These are phyloP conservation scores for Chrysotoxum bicinctum DNA, from an alignment of 2,888 invertebrate species.

Conservation along the genomic window DNA sequence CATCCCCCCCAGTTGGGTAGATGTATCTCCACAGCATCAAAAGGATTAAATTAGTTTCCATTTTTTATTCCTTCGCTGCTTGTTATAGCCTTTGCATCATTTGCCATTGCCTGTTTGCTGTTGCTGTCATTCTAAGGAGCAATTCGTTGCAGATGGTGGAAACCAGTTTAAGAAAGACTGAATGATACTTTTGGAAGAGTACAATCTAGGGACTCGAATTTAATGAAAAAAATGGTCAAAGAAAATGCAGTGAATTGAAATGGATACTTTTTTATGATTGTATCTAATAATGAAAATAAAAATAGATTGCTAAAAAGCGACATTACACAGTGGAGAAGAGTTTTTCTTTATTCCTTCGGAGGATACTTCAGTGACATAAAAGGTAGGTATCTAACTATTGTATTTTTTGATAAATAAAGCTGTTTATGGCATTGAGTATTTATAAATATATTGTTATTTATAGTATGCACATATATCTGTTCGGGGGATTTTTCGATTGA, in stretches of 20 bases:
- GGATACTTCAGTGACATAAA: no score
- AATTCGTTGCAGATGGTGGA: neutral
- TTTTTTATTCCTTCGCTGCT: conserved; percentile 33
- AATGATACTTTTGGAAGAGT: conserved; percentile 5
- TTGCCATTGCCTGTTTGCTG: conserved; percentile 9
- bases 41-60: conserved; percentile 65
- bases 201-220: conserved; percentile 45
- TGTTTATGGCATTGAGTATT: no score
- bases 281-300: conserved; percentile 56
- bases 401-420: no score
- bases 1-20: neutral
- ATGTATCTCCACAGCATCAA: conserved; percentile 26
- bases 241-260: conserved; percentile 51
- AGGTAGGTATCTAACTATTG: no score
- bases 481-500: no score
- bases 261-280: conserved; percentile 22
- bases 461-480: no score
- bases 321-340: neutral
- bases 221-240: conserved; percentile 56
- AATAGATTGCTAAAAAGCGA: conserved; percentile 44
- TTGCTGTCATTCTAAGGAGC: conserved; percentile 49
- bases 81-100: conserved; percentile 49
- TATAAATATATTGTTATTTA: no score
- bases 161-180: neutral
- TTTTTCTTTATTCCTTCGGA: no score